A percentile compares a stretch with the other conserved stretches of the same genome.
These are phyloP conservation scores for Sebastes reedi DNA, from an alignment of 2,797 vertebrate species.

Conservation along the genomic window DNA sequence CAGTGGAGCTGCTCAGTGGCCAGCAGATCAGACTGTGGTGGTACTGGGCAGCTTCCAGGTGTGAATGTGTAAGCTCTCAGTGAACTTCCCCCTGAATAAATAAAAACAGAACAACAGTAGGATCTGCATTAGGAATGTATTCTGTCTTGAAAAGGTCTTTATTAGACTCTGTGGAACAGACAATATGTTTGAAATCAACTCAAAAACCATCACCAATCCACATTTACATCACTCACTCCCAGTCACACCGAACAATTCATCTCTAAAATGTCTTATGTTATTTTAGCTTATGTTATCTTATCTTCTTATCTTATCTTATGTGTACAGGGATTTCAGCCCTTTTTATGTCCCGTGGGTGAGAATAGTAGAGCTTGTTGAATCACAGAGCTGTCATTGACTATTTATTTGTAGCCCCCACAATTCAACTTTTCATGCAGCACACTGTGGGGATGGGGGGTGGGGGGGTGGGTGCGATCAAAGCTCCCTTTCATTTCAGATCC, in stretches of 20 bases:
- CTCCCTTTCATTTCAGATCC: slow-evolving; percentile 73
- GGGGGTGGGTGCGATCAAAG: slow-evolving; percentile 62
- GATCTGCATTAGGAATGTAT: neutral
- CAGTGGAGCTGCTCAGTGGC: too few species aligned
- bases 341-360: slow-evolving; percentile 6
- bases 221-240: neutral
- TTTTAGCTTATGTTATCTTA: neutral
- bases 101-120: too few species aligned
- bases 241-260: neutral
- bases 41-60: too few species aligned
- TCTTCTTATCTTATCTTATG: neutral
- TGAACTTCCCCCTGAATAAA: too few species aligned
- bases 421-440: slow-evolving; percentile 77
- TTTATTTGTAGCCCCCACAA: slow-evolving; percentile 88
- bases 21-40: too few species aligned
- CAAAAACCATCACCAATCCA: neutral
- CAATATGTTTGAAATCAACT: neutral
- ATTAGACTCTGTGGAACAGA: neutral
- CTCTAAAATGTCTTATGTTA: neutral
- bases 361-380: slow-evolving; percentile 63
- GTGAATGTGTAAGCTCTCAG: too few species aligned
- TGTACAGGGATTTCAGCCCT: neutral
- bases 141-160: neutral
- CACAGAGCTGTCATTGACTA: slow-evolving; percentile 91
- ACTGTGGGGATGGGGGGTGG: neutral